Evolutionary conservation across 2,113 vertebrate genomes (phyloP).

Genomic region (Cyanoramphus novaezelandiae): DNA sequence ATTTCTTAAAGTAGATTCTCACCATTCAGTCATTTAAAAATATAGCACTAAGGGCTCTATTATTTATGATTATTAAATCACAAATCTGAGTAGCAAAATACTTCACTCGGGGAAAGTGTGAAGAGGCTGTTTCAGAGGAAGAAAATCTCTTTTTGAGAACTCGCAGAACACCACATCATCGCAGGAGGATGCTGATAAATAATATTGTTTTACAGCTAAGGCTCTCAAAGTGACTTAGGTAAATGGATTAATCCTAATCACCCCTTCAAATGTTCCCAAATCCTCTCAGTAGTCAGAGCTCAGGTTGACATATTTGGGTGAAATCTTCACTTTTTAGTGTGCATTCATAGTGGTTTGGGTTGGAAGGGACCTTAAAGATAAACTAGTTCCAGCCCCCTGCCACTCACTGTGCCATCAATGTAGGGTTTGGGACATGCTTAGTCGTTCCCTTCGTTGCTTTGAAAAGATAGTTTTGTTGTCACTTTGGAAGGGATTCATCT

Average conservation of each 20-base stretch:
- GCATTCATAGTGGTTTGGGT: not conserved
- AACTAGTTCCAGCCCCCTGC: not conserved
- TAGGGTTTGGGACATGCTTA: not conserved
- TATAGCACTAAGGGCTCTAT: conserved; percentile 61
- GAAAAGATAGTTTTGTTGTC: not conserved
- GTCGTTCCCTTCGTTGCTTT: not conserved
- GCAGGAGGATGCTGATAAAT: not conserved
- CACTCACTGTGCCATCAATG: rapidly evolving
- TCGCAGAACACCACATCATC: not conserved
- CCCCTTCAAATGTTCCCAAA: not conserved
- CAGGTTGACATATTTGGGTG: not conserved
- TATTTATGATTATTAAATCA: conserved; percentile 73
- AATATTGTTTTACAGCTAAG: conserved; percentile 16
- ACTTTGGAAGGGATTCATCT: not conserved
- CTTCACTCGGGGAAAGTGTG: conserved; percentile 49
- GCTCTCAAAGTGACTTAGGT: not conserved
- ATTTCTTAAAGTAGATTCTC: conserved; percentile 66
- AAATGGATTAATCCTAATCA: conserved; percentile 37
- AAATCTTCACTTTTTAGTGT: not conserved
- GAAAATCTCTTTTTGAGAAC: conserved; percentile 37
- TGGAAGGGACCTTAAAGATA: not conserved
- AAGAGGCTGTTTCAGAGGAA: conserved; percentile 52
- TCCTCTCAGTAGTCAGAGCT: not conserved
- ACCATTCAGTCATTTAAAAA: conserved; percentile 71
- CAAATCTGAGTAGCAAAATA: conserved; percentile 68